Evolutionary conservation across 2,113 vertebrate species (phyloP).

Genomic region (Capreolus pygargus): DNA sequence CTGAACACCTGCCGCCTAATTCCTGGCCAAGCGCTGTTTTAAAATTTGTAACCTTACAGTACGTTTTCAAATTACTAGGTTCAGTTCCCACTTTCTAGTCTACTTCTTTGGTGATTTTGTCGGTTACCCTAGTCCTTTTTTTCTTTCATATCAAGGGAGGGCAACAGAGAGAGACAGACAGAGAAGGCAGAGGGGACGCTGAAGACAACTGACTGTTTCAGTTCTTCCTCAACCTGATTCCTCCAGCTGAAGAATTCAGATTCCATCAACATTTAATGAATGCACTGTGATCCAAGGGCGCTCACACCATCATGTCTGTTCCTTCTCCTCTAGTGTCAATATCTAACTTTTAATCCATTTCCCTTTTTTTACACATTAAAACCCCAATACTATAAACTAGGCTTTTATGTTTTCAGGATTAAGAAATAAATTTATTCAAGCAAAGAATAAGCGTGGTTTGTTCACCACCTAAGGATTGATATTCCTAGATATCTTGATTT

Average conservation of each 20-base stretch:
- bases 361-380: background rate
- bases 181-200: background rate
- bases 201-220: background rate
- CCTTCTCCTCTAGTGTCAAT: background rate
- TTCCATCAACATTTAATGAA: background rate
- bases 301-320: background rate
- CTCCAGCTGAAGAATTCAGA: background rate
- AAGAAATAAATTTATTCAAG: background rate
- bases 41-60: background rate
- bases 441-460: background rate
- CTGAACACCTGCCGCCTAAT: background rate
- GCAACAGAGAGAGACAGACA: background rate
- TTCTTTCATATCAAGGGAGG: background rate
- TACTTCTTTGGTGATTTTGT: background rate
- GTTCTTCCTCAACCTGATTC: background rate
- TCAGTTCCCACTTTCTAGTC: background rate
- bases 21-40: background rate
- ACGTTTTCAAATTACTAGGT: background rate
- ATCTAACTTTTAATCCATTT: conserved; percentile 13
- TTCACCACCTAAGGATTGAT: background rate
- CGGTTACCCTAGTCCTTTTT: background rate
- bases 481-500: background rate
- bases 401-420: background rate
- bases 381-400: background rate
- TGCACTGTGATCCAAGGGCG: background rate